Evolutionary conservation across 2,113 vertebrate species (phyloP).

Genomic region (Numenius arquata): DNA sequence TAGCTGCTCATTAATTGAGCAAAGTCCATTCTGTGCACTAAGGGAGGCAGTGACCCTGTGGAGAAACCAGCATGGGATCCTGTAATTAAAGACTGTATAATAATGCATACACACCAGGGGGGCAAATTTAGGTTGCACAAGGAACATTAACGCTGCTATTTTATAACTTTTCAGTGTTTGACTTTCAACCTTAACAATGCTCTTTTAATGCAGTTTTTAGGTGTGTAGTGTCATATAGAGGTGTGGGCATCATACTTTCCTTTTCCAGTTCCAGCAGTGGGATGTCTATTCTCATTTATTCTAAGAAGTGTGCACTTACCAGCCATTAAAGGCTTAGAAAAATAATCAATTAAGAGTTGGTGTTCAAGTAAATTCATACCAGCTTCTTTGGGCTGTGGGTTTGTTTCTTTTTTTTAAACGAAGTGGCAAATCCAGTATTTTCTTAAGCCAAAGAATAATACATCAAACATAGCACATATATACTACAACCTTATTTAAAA

Average conservation of each 20-base stretch:
- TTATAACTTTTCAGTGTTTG: background rate
- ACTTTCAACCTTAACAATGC: conserved; percentile 2
- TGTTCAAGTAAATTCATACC: background rate
- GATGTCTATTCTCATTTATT: background rate
- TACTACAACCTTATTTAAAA: background rate
- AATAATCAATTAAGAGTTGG: background rate
- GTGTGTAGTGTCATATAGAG: background rate
- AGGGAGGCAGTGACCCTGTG: background rate
- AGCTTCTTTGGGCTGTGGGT: background rate
- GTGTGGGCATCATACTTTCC: background rate
- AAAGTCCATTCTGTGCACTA: background rate
- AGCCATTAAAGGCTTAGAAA: background rate
- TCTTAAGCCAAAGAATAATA: background rate
- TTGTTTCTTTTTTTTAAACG: background rate
- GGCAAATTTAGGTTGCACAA: background rate
- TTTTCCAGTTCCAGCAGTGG: background rate
- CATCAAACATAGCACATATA: background rate
- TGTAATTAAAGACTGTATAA: conserved; percentile 4
- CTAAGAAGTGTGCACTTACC: background rate
- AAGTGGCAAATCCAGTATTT: background rate
- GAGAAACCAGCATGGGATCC: background rate
- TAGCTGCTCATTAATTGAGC: conserved; percentile 44
- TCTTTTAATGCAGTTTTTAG: background rate
- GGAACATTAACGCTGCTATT: background rate
- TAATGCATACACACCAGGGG: background rate